phyloP scores from a whole-genome alignment of 2,888 invertebrate genomes.

The Nomada ferruginata region DNA sequence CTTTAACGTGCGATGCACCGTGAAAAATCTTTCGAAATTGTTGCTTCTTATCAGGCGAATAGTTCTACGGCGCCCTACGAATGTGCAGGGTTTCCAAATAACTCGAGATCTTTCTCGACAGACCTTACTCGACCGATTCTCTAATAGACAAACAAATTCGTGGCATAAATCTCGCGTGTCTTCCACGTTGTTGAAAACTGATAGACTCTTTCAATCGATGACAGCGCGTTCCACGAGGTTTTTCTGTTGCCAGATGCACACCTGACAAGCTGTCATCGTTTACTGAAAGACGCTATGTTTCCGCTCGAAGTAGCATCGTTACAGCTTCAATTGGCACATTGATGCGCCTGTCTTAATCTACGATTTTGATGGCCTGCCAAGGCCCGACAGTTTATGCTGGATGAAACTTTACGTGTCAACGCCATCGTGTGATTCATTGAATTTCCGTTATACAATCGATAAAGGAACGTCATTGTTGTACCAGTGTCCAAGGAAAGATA shows the following conservation, averaged over 20 bases:
- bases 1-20: neutral
- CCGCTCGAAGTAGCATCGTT: constrained; percentile 13
- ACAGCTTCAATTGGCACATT: constrained; percentile 51
- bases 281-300: constrained; percentile 24
- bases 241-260: constrained; percentile 14
- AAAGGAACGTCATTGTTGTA: neutral
- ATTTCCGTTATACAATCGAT: constrained; percentile 4
- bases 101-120: too few relatives aligned
- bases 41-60: too few relatives aligned
- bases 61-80: neutral
- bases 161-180: neutral
- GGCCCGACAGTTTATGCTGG: constrained; percentile 36
- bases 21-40: neutral
- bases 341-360: constrained; percentile 37
- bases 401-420: constrained; percentile 47
- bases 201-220: neutral
- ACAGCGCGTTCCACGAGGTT: neutral
- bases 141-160: neutral
- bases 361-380: constrained; percentile 67
- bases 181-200: neutral
- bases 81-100: too few relatives aligned
- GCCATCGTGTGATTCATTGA: constrained; percentile 61
- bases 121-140: neutral
- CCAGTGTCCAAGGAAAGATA: too few relatives aligned
- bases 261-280: constrained; percentile 24